Evolutionary conservation across 2,888 invertebrate species (phyloP).

Genomic region (Protophormia terraenovae): DNA sequence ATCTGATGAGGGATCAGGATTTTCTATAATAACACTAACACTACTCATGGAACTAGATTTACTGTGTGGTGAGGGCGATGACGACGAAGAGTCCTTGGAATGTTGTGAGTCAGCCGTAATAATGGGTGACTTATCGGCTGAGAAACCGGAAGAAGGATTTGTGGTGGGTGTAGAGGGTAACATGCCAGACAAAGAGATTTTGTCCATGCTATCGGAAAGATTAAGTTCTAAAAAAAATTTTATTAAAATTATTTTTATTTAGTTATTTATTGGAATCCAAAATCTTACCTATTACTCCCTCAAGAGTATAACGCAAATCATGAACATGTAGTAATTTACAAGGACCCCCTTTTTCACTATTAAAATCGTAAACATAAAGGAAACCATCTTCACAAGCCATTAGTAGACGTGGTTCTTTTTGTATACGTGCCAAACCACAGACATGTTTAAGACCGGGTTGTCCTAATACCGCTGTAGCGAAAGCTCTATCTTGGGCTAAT

Average conservation of each 20-base stretch:
- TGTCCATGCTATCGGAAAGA: constrained; percentile 76
- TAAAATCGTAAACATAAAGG: constrained; percentile 80
- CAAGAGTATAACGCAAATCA: constrained; percentile 78
- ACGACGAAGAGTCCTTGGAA: constrained; percentile 43
- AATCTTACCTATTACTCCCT: constrained; percentile 78
- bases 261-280: not conserved
- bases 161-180: constrained; percentile 48
- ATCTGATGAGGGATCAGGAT: constrained; percentile 75
- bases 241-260: not conserved
- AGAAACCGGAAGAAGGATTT: constrained; percentile 54
- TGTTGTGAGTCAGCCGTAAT: not conserved
- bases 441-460: constrained; percentile 79
- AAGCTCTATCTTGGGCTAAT: constrained; percentile 80
- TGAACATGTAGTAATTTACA: constrained; percentile 79
- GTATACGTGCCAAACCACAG: constrained; percentile 78
- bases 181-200: constrained; percentile 73
- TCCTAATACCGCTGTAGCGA: constrained; percentile 78
- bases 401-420: constrained; percentile 78
- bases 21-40: constrained; percentile 77
- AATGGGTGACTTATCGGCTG: constrained; percentile 1
- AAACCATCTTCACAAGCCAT: constrained; percentile 81
- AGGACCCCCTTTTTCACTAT: constrained; percentile 77
- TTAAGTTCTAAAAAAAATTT: constrained; percentile 72
- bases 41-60: constrained; percentile 68
- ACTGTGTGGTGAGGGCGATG: constrained; percentile 47